Evolutionary conservation across 2,888 invertebrate species (phyloP).

Genomic region (Tipula unca): DNA sequence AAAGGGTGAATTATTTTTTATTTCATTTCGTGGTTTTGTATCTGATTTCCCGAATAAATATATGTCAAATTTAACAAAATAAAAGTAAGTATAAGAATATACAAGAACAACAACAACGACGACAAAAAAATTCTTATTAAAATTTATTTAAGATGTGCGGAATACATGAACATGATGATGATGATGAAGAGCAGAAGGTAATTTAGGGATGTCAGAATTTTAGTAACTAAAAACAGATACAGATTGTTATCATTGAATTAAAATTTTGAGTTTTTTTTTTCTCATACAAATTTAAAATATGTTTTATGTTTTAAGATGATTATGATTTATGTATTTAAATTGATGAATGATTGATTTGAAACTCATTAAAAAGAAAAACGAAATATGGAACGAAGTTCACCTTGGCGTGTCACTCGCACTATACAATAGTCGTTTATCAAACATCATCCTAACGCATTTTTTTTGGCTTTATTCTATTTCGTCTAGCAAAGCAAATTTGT

Average conservation of each 20-base stretch:
- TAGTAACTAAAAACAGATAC: neutral
- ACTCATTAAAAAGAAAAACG: neutral
- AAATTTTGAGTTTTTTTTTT: neutral
- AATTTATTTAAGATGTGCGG: conserved; percentile 1
- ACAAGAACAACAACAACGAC: too few species aligned
- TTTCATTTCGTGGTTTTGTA: conserved; percentile 14
- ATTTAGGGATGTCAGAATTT: neutral
- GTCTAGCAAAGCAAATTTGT: neutral
- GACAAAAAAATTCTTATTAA: neutral
- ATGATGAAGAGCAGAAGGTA: conserved; percentile 2
- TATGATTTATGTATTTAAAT: neutral
- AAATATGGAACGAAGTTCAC: neutral
- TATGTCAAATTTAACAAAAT: conserved; percentile 14
- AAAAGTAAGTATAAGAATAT: neutral
- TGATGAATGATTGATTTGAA: neutral
- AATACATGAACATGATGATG: neutral
- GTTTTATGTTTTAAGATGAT: neutral
- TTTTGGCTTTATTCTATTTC: neutral
- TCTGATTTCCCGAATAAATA: neutral
- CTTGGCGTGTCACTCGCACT: neutral
- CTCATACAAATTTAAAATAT: neutral
- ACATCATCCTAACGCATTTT: too few species aligned
- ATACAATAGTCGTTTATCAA: neutral
- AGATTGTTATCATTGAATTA: conserved; percentile 8
- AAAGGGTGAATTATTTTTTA: conserved; percentile 14